A percentile compares a stretch with the other conserved stretches of the same genome.
phyloP scores from a whole-genome alignment of 2,888 invertebrate genomes.

The Papilio protenor region DNA sequence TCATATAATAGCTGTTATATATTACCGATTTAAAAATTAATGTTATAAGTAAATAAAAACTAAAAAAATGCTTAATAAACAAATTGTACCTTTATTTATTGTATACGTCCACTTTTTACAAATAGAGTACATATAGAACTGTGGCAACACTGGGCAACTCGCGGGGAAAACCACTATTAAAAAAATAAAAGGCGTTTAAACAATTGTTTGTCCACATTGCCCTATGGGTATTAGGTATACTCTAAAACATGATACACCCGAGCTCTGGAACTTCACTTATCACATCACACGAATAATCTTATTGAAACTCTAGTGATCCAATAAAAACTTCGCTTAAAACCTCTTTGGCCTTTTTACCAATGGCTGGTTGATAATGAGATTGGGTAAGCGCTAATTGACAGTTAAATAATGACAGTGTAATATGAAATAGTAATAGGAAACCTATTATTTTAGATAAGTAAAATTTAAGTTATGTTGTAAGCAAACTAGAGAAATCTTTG shows the following conservation, averaged over 20 bases:
- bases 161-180: not conserved
- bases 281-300: too few relatives aligned
- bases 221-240: too few relatives aligned
- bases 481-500: slow-evolving; percentile 31
- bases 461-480: slow-evolving; percentile 33
- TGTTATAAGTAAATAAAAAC: not conserved
- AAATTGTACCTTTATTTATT: not conserved
- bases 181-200: not conserved
- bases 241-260: not conserved
- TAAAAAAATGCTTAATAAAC: not conserved
- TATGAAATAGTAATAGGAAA: slow-evolving; percentile 14
- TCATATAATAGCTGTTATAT: too few relatives aligned
- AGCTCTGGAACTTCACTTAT: not conserved
- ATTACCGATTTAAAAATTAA: not conserved
- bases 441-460: slow-evolving; percentile 16
- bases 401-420: slow-evolving; percentile 16
- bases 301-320: not conserved
- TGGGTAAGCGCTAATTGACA: not conserved
- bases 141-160: not conserved
- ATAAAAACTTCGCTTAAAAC: not conserved
- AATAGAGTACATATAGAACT: not conserved
- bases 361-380: not conserved
- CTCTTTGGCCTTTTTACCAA: not conserved
- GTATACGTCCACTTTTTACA: not conserved
- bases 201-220: not conserved